Conservation (phyloP, 2,888 invertebrate species). For the Brachynemurus nebulosus region DNA sequence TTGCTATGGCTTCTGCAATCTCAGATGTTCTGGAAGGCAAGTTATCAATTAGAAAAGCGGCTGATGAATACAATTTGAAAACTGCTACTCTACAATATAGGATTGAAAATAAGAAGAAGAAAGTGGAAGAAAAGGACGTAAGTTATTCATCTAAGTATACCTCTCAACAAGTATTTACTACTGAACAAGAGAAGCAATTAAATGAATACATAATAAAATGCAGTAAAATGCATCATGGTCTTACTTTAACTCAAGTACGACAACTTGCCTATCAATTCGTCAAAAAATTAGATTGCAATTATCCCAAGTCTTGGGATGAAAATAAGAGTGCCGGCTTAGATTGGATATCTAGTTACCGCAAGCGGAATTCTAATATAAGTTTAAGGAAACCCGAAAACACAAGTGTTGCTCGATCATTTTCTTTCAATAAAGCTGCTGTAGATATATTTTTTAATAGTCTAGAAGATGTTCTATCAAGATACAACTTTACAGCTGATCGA, state of each 20-base stretch:
- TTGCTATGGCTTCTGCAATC: neutral
- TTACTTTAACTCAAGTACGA: neutral
- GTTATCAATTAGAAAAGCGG: constrained; percentile 1
- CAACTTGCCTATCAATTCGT: neutral
- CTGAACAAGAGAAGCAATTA: neutral
- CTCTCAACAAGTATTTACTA: neutral
- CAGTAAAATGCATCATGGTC: constrained; percentile 9
- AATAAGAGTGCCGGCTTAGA: neutral
- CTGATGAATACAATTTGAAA: neutral
- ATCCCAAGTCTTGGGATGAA: constrained; percentile 3
- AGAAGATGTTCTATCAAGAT: constrained; percentile 10
- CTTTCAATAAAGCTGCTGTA: constrained; percentile 13
- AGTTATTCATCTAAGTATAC: neutral
- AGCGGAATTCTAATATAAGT: neutral
- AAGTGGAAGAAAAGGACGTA: neutral
- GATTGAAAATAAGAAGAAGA: constrained; percentile 4
- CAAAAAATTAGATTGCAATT: neutral
- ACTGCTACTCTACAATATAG: neutral
- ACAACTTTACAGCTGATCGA: constrained; percentile 15
- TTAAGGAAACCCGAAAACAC: neutral
- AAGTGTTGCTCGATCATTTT: neutral
- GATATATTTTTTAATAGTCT: constrained; percentile 17
- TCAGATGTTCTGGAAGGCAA: neutral
- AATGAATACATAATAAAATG: constrained; percentile 1
- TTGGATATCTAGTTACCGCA: neutral